These are phyloP conservation scores for Melinaea marsaeus DNA, from an alignment of 2,888 invertebrate species.

Conservation along the genomic window DNA sequence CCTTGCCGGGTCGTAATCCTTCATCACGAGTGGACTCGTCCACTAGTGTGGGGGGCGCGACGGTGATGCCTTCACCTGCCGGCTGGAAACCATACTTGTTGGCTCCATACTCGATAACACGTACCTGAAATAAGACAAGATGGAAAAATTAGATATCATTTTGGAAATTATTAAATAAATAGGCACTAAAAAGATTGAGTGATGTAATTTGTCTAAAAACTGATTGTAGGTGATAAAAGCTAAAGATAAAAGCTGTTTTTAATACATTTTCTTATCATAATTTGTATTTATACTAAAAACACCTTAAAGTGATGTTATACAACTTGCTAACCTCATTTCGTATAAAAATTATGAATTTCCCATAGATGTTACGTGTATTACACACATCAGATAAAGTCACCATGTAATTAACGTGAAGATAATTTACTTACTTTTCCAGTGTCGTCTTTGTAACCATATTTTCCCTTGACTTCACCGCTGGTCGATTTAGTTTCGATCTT, in stretches of 20 bases:
- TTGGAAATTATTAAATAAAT: not conserved
- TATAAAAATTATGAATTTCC: no score
- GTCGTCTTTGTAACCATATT: slow-evolving; percentile 93
- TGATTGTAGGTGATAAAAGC: no score
- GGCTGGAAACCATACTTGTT: slow-evolving; percentile 93
- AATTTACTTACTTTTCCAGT: slow-evolving; percentile 79
- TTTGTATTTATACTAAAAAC: no score
- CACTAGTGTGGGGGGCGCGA: slow-evolving; percentile 80
- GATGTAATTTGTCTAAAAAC: no score
- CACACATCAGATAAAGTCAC: not conserved
- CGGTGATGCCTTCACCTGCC: slow-evolving; percentile 90
- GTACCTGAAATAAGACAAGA: slow-evolving; percentile 52
- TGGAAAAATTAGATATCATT: not conserved
- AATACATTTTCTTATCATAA: no score
- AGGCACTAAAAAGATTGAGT: no score
- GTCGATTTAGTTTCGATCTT: slow-evolving; percentile 92
- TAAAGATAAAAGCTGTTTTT: no score
- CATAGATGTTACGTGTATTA: no score
- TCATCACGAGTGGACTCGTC: slow-evolving; percentile 71
- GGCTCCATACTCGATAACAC: slow-evolving; percentile 92
- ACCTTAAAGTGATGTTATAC: no score
- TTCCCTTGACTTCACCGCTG: slow-evolving; percentile 91
- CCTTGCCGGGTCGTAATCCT: slow-evolving; percentile 53
- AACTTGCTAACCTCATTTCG: no score
- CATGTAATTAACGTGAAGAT: not conserved